phyloP scores from a whole-genome alignment of 2,113 vertebrate species.

The Vimba vimba region DNA sequence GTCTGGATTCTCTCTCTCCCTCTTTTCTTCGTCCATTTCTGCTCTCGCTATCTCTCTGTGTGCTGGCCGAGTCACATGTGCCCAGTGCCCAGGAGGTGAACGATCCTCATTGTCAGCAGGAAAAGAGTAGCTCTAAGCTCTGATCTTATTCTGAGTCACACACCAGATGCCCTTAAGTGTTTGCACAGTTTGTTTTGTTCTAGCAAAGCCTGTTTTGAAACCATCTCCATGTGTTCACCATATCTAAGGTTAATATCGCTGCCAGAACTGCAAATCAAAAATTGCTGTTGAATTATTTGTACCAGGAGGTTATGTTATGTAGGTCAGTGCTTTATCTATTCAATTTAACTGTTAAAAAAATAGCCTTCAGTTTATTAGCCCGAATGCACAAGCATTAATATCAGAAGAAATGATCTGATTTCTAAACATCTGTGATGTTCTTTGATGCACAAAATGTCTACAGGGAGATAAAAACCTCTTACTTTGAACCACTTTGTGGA shows the following conservation, averaged over 20 bases:
- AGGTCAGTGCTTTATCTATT: neutral
- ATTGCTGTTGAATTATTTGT: neutral
- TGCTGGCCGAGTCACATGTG: neutral
- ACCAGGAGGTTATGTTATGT: neutral
- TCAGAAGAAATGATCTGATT: constrained; percentile 5
- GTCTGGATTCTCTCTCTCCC: constrained; percentile 36
- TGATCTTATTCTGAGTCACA: constrained; percentile 4
- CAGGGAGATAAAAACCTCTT: constrained; percentile 2
- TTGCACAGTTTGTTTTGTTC: constrained; percentile 22
- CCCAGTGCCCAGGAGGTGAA: neutral
- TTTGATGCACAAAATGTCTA: constrained; percentile 23
- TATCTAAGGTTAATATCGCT: neutral
- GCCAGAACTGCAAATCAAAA: constrained; percentile 2
- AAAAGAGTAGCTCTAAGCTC: constrained; percentile 2
- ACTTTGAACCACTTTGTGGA: constrained; percentile 11
- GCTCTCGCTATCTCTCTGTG: neutral
- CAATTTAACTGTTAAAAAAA: neutral
- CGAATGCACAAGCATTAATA: neutral
- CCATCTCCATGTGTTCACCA: constrained; percentile 17
- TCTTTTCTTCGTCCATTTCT: constrained; percentile 3
- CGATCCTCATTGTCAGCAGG: constrained; percentile 6
- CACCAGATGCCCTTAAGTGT: constrained; percentile 10
- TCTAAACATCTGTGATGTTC: neutral
- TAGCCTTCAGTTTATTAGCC: neutral
- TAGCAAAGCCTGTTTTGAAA: neutral